These are phyloP conservation scores for Zosterops borbonicus DNA, from an alignment of 2,113 vertebrate species.

Conservation along the genomic window DNA sequence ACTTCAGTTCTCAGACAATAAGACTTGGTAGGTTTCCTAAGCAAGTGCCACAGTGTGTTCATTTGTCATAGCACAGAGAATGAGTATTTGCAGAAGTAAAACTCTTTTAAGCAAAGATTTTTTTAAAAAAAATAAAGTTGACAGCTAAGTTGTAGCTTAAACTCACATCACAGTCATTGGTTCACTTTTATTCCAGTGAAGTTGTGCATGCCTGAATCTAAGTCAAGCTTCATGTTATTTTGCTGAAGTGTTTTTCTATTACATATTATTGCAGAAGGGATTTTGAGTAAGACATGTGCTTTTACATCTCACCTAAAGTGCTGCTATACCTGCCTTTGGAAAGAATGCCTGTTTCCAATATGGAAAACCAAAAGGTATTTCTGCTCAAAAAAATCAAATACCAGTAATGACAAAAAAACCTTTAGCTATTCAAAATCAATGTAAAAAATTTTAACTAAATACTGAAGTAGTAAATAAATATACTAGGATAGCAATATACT, in stretches of 20 bases:
- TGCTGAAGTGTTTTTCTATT: neutral
- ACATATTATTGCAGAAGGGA: neutral
- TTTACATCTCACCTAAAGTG: neutral
- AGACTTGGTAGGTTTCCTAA: neutral
- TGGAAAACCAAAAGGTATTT: neutral
- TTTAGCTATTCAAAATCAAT: neutral
- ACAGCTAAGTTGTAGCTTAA: neutral
- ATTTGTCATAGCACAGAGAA: neutral
- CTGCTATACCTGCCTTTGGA: neutral
- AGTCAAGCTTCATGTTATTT: neutral
- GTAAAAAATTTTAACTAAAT: neutral
- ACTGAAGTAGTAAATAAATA: neutral
- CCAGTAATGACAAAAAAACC: neutral
- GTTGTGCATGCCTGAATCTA: neutral
- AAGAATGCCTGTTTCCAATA: neutral
- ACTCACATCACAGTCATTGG: neutral
- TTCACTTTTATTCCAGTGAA: neutral
- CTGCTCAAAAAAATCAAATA: neutral
- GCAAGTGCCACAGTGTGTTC: neutral
- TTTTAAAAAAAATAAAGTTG: neutral
- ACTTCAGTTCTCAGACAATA: neutral
- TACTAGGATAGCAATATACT: neutral
- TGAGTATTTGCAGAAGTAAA: neutral
- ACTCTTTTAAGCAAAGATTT: neutral
- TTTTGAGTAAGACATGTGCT: neutral